Conservation (phyloP, 1,140 invertebrate species). For the Sipha flava region DNA sequence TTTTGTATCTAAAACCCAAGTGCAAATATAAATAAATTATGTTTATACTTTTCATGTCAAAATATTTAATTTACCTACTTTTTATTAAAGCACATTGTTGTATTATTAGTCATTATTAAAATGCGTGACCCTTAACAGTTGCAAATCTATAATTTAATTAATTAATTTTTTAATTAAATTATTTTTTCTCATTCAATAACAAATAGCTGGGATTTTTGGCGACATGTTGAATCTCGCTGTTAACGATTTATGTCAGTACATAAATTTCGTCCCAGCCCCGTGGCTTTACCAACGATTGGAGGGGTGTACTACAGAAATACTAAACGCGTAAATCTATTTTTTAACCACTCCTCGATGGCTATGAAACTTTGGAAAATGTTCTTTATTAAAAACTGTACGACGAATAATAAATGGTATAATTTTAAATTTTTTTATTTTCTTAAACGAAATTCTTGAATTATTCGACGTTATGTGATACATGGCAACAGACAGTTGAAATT, state of each 20-base stretch:
- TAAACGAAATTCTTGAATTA: no score
- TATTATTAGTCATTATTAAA: not conserved
- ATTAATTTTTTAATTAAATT: slow-evolving; percentile 17
- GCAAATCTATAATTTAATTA: not conserved
- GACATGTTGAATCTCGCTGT: slow-evolving; percentile 15
- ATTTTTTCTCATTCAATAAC: slow-evolving; percentile 5
- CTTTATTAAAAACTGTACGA: not conserved
- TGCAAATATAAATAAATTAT: no score
- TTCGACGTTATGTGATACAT: no score
- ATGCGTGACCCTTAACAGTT: not conserved
- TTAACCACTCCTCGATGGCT: not conserved
- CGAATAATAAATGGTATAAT: not conserved
- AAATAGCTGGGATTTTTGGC: slow-evolving; percentile 19
- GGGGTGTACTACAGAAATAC: not conserved
- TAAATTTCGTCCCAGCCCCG: not conserved
- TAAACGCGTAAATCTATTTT: slow-evolving; percentile 26
- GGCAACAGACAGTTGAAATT: no score
- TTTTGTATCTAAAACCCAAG: no score
- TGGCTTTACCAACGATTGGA: not conserved
- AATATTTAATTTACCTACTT: no score
- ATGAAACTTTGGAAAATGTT: slow-evolving; percentile 5
- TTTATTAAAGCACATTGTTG: not conserved
- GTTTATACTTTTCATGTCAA: no score
- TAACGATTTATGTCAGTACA: slow-evolving; percentile 22
- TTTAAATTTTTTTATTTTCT: not conserved